Evolutionary conservation across 2,888 invertebrate genomes (phyloP).

Genomic region (Pollenia griseotomentosa): DNA sequence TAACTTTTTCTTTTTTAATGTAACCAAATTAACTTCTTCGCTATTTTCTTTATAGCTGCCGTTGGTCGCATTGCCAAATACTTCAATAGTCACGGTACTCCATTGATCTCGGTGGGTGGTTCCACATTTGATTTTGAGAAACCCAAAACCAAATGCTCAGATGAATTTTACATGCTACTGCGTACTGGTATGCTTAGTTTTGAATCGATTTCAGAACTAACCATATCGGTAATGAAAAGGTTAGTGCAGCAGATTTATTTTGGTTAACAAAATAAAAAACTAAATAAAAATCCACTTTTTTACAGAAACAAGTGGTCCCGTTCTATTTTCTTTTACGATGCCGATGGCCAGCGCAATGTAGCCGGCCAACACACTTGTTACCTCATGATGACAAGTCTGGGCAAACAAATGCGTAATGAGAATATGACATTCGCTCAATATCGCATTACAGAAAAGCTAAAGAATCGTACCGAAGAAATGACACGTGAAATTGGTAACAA

Average conservation of each 20-base stretch:
- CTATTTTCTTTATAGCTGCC: slow-evolving; percentile 86
- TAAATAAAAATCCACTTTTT: neutral
- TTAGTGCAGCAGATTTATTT: slow-evolving; percentile 81
- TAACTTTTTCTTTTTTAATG: neutral
- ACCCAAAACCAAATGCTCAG: slow-evolving; percentile 88
- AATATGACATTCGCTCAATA: slow-evolving; percentile 83
- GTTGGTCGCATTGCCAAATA: slow-evolving; percentile 92
- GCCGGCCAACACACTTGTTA: slow-evolving; percentile 91
- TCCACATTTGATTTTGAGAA: slow-evolving; percentile 91
- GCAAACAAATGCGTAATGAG: slow-evolving; percentile 85
- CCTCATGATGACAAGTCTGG: slow-evolving; percentile 90
- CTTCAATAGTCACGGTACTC: slow-evolving; percentile 89
- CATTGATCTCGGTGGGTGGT: slow-evolving; percentile 92
- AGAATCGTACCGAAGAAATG: slow-evolving; percentile 87
- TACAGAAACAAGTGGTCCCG: slow-evolving; percentile 90
- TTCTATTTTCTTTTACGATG: slow-evolving; percentile 90
- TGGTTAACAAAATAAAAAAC: neutral
- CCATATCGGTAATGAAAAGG: slow-evolving; percentile 89
- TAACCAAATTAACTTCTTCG: neutral
- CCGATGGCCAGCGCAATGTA: slow-evolving; percentile 87
- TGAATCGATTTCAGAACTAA: slow-evolving; percentile 89
- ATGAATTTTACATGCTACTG: slow-evolving; percentile 92
- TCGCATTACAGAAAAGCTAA: slow-evolving; percentile 82
- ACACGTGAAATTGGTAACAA: slow-evolving; percentile 88
- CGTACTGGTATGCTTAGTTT: slow-evolving; percentile 90